phyloP scores from a whole-genome alignment of 2,797 vertebrate genomes.

The Urocyon cinereoargenteus region DNA sequence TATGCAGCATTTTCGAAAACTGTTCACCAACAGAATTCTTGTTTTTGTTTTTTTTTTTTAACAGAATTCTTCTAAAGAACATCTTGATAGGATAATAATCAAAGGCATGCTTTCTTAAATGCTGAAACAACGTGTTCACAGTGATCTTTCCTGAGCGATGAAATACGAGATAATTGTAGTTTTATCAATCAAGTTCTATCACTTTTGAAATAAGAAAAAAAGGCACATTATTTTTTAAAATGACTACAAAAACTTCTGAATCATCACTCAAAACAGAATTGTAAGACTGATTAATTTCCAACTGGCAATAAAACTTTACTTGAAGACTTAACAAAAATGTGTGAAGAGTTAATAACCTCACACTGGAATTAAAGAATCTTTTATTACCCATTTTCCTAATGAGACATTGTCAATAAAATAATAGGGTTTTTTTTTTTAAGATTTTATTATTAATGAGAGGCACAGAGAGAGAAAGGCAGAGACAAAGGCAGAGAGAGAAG shows the following conservation, averaged over 20 bases:
- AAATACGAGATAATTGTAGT: neutral
- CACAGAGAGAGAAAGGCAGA: too few relatives aligned
- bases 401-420: neutral
- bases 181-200: neutral
- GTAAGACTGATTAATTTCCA: neutral
- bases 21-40: neutral
- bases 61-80: neutral
- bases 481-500: too few relatives aligned
- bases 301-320: neutral
- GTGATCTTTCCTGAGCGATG: neutral
- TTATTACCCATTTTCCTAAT: neutral
- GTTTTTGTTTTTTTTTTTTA: neutral
- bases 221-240: neutral
- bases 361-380: neutral
- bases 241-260: neutral
- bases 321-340: neutral
- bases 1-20: neutral
- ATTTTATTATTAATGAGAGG: too few relatives aligned
- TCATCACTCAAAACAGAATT: neutral
- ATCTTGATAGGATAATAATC: neutral
- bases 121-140: neutral
- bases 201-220: neutral
- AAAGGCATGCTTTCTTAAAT: neutral
- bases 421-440: neutral
- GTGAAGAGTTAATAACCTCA: neutral